Percentiles rank a stretch among this genome's conserved stretches.
phyloP scores from a whole-genome alignment of 2,797 vertebrate species.

The Pempheris klunzingeri region DNA sequence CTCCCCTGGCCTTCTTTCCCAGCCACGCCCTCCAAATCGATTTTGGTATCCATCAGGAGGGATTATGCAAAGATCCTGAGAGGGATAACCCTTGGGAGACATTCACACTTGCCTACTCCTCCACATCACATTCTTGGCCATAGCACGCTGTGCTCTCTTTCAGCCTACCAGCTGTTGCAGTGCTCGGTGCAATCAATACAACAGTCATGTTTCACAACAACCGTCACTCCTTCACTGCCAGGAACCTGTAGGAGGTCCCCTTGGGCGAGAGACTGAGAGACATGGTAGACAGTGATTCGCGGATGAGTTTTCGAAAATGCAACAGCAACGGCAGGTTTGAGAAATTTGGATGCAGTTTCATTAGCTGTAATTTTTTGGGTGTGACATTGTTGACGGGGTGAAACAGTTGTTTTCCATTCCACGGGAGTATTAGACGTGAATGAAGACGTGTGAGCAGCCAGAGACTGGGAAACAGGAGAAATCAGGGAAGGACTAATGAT shows the following conservation, averaged over 20 bases:
- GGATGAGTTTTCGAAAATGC: slow-evolving; percentile 53
- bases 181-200: slow-evolving; percentile 73
- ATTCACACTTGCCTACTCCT: slow-evolving; percentile 73
- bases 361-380: slow-evolving; percentile 27
- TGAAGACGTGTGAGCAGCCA: slow-evolving; percentile 7
- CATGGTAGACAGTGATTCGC: slow-evolving; percentile 44
- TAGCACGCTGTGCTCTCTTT: slow-evolving; percentile 59
- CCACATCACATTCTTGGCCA: slow-evolving; percentile 63
- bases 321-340: slow-evolving; percentile 33
- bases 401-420: slow-evolving; percentile 7
- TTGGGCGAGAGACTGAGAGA: slow-evolving; percentile 56
- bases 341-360: slow-evolving; percentile 23
- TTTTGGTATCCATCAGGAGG: slow-evolving; percentile 63
- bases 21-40: slow-evolving; percentile 63
- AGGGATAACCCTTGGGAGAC: slow-evolving; percentile 72
- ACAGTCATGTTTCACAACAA: slow-evolving; percentile 79
- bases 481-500: neutral
- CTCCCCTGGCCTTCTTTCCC: slow-evolving; percentile 22
- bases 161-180: slow-evolving; percentile 74
- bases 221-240: slow-evolving; percentile 70
- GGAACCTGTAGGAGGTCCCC: slow-evolving; percentile 71
- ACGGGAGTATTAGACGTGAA: slow-evolving; percentile 11
- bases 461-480: slow-evolving; percentile 8
- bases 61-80: slow-evolving; percentile 74
- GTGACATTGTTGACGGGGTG: slow-evolving; percentile 23